These are phyloP conservation scores for Deroptyus accipitrinus DNA, from an alignment of 2,113 vertebrate species.

Conservation along the genomic window DNA sequence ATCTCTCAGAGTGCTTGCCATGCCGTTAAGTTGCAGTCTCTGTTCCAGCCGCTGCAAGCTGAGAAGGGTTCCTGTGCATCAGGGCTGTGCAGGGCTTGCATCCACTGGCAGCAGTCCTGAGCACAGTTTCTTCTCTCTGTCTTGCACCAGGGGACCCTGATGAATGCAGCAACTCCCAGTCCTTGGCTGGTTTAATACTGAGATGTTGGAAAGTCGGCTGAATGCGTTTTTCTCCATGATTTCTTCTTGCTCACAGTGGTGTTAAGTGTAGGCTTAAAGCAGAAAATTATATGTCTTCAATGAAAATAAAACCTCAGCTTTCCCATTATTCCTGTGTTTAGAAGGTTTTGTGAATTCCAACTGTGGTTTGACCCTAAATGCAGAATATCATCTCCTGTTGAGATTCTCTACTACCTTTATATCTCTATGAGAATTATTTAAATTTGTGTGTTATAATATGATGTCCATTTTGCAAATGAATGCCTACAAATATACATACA, in stretches of 20 bases:
- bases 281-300: not conserved
- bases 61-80: rapidly evolving
- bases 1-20: rapidly evolving
- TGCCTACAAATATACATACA: not conserved
- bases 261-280: not conserved
- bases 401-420: not conserved
- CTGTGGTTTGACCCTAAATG: not conserved
- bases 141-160: not conserved
- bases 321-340: not conserved
- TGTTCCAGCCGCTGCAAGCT: not conserved
- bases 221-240: not conserved
- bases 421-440: not conserved
- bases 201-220: not conserved
- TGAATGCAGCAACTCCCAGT: rapidly evolving
- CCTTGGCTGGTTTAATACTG: no score
- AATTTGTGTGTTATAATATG: not conserved
- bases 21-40: not conserved
- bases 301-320: not conserved
- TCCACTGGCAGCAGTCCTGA: no score
- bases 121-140: not conserved
- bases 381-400: not conserved
- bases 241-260: not conserved
- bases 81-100: not conserved
- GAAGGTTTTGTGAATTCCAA: not conserved
- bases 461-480: no score